Percentiles rank a stretch among this genome's conserved stretches.
These are phyloP conservation scores for Brachionus rubens DNA, from an alignment of 1,140 invertebrate genomes.

Conservation along the genomic window DNA sequence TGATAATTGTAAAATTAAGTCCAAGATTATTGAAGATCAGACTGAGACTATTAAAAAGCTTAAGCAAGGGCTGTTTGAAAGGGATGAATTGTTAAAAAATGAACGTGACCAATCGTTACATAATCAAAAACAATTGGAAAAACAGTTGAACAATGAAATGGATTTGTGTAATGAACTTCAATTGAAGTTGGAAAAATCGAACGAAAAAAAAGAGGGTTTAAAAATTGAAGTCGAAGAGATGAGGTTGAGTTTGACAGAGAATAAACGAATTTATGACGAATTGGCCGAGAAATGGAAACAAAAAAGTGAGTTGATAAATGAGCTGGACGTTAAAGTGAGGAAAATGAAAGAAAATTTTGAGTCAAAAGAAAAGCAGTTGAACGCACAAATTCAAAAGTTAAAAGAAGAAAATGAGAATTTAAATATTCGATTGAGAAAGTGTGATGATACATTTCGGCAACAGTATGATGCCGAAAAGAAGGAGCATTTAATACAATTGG, in stretches of 20 bases:
- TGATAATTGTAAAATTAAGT: conserved; percentile 42
- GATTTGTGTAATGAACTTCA: conserved; percentile 37
- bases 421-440: conserved; percentile 4
- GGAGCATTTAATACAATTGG: conserved; percentile 35
- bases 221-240: conserved; percentile 12
- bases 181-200: conserved; percentile 20
- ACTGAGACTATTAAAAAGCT: conserved; percentile 41
- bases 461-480: conserved; percentile 41
- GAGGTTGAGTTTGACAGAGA: not conserved
- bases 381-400: not conserved
- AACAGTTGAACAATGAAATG: conserved; percentile 43
- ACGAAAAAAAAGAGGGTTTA: conserved; percentile 38
- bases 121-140: conserved; percentile 34
- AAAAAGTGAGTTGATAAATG: conserved; percentile 30
- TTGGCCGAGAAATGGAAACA: conserved; percentile 31
- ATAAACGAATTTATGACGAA: conserved; percentile 37
- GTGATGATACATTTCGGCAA: conserved; percentile 9
- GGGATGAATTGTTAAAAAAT: conserved; percentile 25
- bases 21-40: conserved; percentile 40
- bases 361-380: not conserved
- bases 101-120: conserved; percentile 2
- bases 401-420: conserved; percentile 13
- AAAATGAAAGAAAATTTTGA: conserved; percentile 42
- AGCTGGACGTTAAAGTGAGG: conserved; percentile 35
- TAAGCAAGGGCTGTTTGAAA: conserved; percentile 22